Evolutionary conservation across 2,113 vertebrate species (phyloP).

Genomic region (Eptesicus fuscus): DNA sequence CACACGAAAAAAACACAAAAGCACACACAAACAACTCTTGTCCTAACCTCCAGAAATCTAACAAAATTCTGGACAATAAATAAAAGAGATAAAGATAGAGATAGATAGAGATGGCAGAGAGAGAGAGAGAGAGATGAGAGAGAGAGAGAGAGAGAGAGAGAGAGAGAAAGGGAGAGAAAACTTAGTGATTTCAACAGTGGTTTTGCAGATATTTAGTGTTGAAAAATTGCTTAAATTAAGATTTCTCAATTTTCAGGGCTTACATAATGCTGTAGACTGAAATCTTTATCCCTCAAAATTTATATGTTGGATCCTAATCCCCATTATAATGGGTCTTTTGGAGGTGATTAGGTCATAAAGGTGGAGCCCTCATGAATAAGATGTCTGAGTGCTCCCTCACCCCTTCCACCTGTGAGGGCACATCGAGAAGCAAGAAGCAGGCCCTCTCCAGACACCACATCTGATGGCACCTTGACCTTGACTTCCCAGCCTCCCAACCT

Average conservation of each 20-base stretch:
- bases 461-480: background rate
- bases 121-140: background rate
- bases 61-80: conserved; percentile 6
- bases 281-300: background rate
- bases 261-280: background rate
- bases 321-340: too few relatives aligned
- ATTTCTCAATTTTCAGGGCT: background rate
- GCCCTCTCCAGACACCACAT: background rate
- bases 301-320: background rate
- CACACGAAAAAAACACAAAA: too few relatives aligned
- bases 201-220: background rate
- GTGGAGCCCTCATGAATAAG: background rate
- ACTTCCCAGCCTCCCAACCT: background rate
- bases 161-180: background rate
- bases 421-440: background rate
- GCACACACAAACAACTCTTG: background rate
- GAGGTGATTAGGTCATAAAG: background rate
- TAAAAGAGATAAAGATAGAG: background rate
- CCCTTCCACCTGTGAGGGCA: background rate
- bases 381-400: background rate
- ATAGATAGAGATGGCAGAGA: background rate
- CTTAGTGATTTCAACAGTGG: background rate
- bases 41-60: background rate
- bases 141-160: background rate
- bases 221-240: conserved; percentile 9